Evolutionary conservation across 2,888 invertebrate genomes (phyloP).

Genomic region (Dilophus febrilis): DNA sequence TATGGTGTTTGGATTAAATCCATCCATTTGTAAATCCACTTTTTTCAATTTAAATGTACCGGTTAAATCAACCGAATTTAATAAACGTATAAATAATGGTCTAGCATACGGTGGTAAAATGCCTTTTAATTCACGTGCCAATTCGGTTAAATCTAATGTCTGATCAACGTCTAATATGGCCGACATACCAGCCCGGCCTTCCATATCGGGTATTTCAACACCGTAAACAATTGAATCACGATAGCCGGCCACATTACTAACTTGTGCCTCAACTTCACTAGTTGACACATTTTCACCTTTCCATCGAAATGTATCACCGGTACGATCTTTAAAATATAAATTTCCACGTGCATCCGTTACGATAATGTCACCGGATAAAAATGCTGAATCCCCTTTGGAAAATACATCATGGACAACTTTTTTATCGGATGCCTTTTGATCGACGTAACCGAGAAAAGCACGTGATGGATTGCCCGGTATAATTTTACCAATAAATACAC

Average conservation of each 20-base stretch:
- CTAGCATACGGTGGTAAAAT: slow-evolving; percentile 74
- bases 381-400: slow-evolving; percentile 74
- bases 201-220: slow-evolving; percentile 65
- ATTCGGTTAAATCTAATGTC: slow-evolving; percentile 41
- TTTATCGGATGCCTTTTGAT: slow-evolving; percentile 75
- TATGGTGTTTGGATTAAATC: slow-evolving; percentile 55
- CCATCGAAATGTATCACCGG: slow-evolving; percentile 96
- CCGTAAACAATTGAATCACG: slow-evolving; percentile 89
- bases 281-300: slow-evolving; percentile 99
- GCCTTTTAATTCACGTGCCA: slow-evolving; percentile 43
- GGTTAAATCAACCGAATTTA: slow-evolving; percentile 76
- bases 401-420: slow-evolving; percentile 84
- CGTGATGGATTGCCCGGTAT: slow-evolving; percentile 73
- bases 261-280: slow-evolving; percentile 85
- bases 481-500: slow-evolving; percentile 93
- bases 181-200: slow-evolving; percentile 93
- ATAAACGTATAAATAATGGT: slow-evolving; percentile 74
- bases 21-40: slow-evolving; percentile 77
- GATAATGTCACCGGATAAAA: slow-evolving; percentile 74
- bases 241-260: slow-evolving; percentile 65
- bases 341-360: slow-evolving; percentile 85
- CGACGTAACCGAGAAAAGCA: slow-evolving; percentile 91
- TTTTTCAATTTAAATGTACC: slow-evolving; percentile 97
- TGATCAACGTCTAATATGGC: slow-evolving; percentile 68
- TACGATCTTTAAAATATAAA: slow-evolving; percentile 87